Base-by-base conservation (phyloP, 1,140 invertebrate genomes). In the Cecropterus lyciades region DNA sequence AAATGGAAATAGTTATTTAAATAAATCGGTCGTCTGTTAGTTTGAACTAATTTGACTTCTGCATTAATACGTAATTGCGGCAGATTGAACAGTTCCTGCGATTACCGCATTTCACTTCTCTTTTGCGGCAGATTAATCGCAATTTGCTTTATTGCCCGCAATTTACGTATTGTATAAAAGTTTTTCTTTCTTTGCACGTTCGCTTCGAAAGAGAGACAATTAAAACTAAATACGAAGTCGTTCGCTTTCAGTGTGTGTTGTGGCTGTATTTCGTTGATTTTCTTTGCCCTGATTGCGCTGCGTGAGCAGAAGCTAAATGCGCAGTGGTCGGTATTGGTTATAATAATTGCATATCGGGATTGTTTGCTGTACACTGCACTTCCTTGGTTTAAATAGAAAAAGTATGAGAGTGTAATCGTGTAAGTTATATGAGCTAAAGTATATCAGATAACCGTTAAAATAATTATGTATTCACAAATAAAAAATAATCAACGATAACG, bases 91-190 rank as follows among this genome's bases (percentile, higher is more conserved):
- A 46, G 45, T 60, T 48, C 11, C 14, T 43, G n/a, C 43, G n/a
- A 20, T 60, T 48, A 40, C 27, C 43, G 43, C 45, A 46, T 48
- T 60, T 60, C 56, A 48, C 24, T 60, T n/a, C n/a, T 60, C 56
- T 60, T 60, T 55, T 48, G 24, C 43, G 45, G 13, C 55, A n/a
- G 56, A 60, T 60, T 60, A 60, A 48, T 60, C 43, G 56, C 15
- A 60, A 60, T 60, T 60, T 45, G 56, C 56, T 46, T 46, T 60
- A 60, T 60, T 20, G 20, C n/a, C 20, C 43, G 56, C 56, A 60
- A 60, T 60, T 60, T 46, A 60, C 43, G 56, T 60, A 60, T 60
- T 60, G 56, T 60, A 60, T 46, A 60, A 60, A 60, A 59, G 43
- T 48, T 60, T 5, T 16, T 46, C n/a, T 46, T 60, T 45, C 27